Evolutionary conservation across 2,113 vertebrate genomes (phyloP).

Genomic region (Cebus imitator): DNA sequence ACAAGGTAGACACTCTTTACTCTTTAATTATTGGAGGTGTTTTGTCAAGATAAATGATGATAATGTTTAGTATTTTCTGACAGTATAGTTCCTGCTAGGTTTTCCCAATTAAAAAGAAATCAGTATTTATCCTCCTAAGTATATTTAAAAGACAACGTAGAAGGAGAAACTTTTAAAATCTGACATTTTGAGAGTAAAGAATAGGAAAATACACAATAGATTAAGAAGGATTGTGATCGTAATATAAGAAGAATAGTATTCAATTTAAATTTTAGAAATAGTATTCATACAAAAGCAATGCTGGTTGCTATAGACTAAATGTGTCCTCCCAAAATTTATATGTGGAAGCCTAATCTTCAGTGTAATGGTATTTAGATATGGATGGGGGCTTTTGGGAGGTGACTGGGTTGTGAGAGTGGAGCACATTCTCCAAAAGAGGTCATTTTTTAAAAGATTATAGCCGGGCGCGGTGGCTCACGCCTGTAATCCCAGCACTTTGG

Average conservation of each 20-base stretch:
- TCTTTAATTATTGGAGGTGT: background rate
- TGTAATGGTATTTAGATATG: background rate
- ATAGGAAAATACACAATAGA: background rate
- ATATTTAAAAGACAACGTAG: background rate
- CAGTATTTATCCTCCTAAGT: background rate
- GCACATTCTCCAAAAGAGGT: background rate
- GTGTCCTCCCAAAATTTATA: background rate
- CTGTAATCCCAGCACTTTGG: too few species aligned
- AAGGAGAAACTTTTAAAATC: background rate
- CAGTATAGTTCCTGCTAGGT: background rate
- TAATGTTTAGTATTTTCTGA: background rate
- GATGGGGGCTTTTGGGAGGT: fast-evolving
- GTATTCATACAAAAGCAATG: background rate
- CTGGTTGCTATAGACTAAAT: background rate
- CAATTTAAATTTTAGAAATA: background rate
- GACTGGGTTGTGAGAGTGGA: background rate
- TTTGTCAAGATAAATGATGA: background rate
- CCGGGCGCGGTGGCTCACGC: too few species aligned
- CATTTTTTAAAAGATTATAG: background rate
- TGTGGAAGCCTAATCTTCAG: background rate
- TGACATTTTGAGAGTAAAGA: background rate
- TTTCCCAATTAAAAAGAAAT: background rate
- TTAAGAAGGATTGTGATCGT: background rate
- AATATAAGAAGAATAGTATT: background rate
- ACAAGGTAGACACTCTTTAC: background rate